These are phyloP conservation scores for Istiophorus platypterus DNA, from an alignment of 2,113 vertebrate genomes.

Conservation along the genomic window DNA sequence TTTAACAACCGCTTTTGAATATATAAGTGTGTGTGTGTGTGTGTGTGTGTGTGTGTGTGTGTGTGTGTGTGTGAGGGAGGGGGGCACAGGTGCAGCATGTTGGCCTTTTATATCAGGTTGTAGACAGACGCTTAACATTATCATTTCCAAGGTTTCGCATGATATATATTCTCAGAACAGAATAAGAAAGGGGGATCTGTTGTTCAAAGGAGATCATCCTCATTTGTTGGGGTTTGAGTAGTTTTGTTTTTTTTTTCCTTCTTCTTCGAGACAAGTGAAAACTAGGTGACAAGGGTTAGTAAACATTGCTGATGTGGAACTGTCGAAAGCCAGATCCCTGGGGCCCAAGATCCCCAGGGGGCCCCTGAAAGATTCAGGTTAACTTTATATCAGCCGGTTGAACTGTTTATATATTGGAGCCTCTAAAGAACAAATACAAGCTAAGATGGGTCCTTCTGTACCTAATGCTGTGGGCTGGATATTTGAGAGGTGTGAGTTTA, in stretches of 20 bases:
- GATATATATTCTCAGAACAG: background rate
- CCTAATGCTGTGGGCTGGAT: too few relatives aligned
- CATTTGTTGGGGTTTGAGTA: background rate
- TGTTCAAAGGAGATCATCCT: background rate
- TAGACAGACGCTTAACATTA: background rate
- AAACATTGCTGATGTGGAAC: background rate
- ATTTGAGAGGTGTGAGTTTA: too few relatives aligned
- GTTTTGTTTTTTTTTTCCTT: background rate
- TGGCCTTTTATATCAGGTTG: slow-evolving; percentile 46
- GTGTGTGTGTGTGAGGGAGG: too few relatives aligned
- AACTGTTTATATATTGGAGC: too few relatives aligned
- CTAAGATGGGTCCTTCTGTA: background rate
- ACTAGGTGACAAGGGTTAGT: background rate
- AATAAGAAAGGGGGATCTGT: background rate
- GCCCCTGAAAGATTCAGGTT: background rate
- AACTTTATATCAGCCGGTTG: background rate
- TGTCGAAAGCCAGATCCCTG: background rate
- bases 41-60: too few relatives aligned
- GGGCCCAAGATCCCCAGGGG: background rate
- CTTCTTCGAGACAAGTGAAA: background rate
- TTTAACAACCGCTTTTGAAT: background rate
- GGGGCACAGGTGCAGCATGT: slow-evolving; percentile 26
- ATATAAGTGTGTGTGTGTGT: too few relatives aligned
- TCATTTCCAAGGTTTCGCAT: background rate
- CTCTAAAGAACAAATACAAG: background rate